Evolutionary conservation across 2,797 vertebrate genomes (phyloP).

Genomic region (Artibeus jamaicensis): DNA sequence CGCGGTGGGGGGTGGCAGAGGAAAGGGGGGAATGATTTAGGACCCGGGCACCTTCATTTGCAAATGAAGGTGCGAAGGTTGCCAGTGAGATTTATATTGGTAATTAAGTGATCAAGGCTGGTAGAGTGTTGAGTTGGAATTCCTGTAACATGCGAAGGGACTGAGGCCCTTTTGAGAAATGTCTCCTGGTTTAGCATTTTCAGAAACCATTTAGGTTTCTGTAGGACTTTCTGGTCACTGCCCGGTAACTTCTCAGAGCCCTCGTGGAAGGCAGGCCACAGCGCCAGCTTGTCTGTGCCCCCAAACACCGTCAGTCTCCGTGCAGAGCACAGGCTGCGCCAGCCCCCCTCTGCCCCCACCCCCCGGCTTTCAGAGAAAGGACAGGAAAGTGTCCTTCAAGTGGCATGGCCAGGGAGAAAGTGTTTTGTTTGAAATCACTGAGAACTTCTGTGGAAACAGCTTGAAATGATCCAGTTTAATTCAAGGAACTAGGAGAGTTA

Average conservation of each 20-base stretch:
- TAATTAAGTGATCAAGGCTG: conserved; percentile 45
- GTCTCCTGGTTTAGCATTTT: not conserved
- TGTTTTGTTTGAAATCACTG: not conserved
- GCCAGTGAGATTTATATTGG: conserved; percentile 54
- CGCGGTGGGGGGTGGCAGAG: not conserved
- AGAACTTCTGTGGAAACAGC: not conserved
- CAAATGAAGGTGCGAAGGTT: conserved; percentile 45
- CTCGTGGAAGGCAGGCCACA: not conserved
- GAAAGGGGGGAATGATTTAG: conserved; percentile 45
- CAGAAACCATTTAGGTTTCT: not conserved
- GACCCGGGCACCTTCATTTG: conserved; percentile 4
- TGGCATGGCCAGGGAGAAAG: not conserved
- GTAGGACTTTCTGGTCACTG: not conserved
- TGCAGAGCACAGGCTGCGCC: not conserved
- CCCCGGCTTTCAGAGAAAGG: not conserved
- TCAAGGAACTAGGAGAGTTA: not conserved
- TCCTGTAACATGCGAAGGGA: conserved; percentile 11
- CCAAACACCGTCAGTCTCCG: not conserved
- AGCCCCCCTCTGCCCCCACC: not conserved
- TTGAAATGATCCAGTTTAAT: not conserved
- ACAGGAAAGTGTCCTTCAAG: not conserved
- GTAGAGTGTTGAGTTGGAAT: conserved; percentile 21
- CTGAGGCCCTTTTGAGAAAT: not conserved
- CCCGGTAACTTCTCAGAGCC: not conserved
- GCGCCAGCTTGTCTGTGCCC: not conserved